These are phyloP conservation scores for Myotis findleyi DNA, from an alignment of 2,797 vertebrate genomes.

Conservation along the genomic window DNA sequence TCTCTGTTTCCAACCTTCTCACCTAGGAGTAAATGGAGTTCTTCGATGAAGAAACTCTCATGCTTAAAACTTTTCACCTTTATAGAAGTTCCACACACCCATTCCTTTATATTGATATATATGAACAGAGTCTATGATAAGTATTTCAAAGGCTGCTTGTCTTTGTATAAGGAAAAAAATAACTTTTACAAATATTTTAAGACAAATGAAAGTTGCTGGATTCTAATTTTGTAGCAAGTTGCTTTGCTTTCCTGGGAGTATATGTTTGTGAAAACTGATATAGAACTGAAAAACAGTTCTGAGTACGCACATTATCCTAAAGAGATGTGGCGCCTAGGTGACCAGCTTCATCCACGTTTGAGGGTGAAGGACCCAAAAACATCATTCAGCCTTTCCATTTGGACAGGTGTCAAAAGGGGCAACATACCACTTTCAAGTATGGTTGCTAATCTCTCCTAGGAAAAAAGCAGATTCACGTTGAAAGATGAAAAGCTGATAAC, in stretches of 20 bases:
- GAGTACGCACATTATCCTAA: not conserved
- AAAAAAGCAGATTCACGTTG: not conserved
- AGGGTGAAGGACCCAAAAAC: not conserved
- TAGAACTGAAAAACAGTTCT: not conserved
- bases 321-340: not conserved
- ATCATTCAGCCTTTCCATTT: not conserved
- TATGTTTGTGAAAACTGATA: not conserved
- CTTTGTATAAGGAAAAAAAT: not conserved
- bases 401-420: not conserved
- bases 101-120: not conserved
- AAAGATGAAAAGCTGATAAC: not conserved
- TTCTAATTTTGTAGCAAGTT: conserved; percentile 25
- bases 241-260: not conserved
- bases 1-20: conserved; percentile 24
- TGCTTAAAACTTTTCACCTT: not conserved
- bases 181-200: not conserved
- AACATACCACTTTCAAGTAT: not conserved
- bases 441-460: not conserved
- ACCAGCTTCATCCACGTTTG: not conserved
- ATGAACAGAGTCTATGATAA: not conserved
- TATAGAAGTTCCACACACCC: not conserved
- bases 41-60: conserved; percentile 19
- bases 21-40: conserved; percentile 39
- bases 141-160: not conserved
- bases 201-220: not conserved